Base-by-base conservation (phyloP, 2,888 invertebrate species). In the Sphecodes monilicornis region DNA sequence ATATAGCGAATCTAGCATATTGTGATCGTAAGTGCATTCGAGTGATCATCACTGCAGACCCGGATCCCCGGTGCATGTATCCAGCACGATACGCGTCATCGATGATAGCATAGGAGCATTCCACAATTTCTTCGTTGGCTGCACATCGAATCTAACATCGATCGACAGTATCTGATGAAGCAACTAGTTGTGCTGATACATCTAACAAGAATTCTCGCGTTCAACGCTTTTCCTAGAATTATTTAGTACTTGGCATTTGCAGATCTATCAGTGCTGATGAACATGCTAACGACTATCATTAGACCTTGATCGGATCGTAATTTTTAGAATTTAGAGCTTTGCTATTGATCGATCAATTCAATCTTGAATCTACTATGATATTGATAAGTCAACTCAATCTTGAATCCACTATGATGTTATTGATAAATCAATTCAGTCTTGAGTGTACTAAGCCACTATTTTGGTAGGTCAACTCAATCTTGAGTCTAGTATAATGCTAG, bases 71-170 rank as follows among this genome's bases (percentile, higher is more conserved):
- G 78, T 80, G 70, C 74, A 74, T 80, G 79, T 81, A 77, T 76
- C 80, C 79, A 72, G 84, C 75, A 84, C 77, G 72, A 71, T 74
- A 77, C 73, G 73, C 82, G 82, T 79, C 78, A 85, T 79, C 78
- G 76, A 76, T 76, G 82, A 76, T 82, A 76, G 46, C 71, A 64
- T 64, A 54, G 71, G 54, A 32, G 57, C 72, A n/a, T 57, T 71
- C 18, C 66, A 68, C 72, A 57, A 73, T 36, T 81, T 36, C 41
- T 46, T 68, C 36, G 60, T 66, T 29, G 22, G 29, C 11, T 41
- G 26, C 32, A 66, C 66, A 36, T 39, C 66, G 41, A 78, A 68
- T 16, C 18, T 29, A 41, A 57, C 54, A 29, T 16, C 70, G 29
- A 71, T 41, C 43, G 16, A n/a, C 36, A 32, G 32, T 0, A 66